Conservation (phyloP, 2,888 invertebrate species). For the Apamea crenata region DNA sequence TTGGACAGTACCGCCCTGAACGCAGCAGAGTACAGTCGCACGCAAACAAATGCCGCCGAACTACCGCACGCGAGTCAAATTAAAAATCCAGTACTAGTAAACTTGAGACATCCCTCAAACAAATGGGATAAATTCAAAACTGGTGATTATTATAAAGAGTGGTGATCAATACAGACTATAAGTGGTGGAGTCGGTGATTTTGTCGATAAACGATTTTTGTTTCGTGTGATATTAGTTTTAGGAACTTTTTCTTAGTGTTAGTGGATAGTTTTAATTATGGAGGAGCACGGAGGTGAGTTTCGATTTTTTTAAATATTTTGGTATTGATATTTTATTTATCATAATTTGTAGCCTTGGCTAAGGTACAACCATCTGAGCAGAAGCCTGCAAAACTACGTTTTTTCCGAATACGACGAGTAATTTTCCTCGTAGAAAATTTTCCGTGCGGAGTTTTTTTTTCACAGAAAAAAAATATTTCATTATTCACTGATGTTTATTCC, state of each 20-base stretch:
- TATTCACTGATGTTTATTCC: not conserved
- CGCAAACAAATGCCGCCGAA: conserved; percentile 81
- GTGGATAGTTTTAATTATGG: conserved; percentile 77
- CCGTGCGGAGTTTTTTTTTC: not conserved
- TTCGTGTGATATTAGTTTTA: conserved; percentile 86
- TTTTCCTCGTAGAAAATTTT: not conserved
- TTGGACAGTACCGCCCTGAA: conserved; percentile 58
- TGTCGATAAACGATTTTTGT: conserved; percentile 67
- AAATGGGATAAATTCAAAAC: conserved; percentile 82
- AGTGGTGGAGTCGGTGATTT: conserved; percentile 57
- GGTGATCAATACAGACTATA: conserved; percentile 49
- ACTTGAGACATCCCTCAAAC: conserved; percentile 61
- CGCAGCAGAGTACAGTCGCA: conserved; percentile 52
- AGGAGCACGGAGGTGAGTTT: conserved; percentile 84
- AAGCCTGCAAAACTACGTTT: not conserved
- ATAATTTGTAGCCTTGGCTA: not conserved
- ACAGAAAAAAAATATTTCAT: accelerated
- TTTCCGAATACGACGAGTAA: not conserved
- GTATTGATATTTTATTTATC: not conserved
- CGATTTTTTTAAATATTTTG: conserved; percentile 28
- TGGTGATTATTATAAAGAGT: conserved; percentile 57
- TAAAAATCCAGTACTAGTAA: conserved; percentile 74
- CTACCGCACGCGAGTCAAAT: conserved; percentile 84
- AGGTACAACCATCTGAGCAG: not conserved
- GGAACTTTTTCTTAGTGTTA: conserved; percentile 76